phyloP scores from a whole-genome alignment of 53 echinoderm and acorn worm genomes.

The Apostichopus leukothele region DNA sequence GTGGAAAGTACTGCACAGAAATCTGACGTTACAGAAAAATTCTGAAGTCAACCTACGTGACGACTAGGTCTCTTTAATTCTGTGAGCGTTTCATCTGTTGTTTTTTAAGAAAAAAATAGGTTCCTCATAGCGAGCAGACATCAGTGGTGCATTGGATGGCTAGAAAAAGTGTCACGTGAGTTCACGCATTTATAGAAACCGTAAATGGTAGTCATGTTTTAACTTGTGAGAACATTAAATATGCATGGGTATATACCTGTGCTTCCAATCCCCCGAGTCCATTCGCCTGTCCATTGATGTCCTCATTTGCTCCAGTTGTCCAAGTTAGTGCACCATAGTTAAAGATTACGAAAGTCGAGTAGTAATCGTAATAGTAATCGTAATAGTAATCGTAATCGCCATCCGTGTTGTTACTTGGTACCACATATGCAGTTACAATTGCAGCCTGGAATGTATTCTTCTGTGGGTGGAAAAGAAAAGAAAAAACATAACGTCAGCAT shows the following conservation, averaged over 20 bases:
- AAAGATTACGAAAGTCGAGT: not conserved
- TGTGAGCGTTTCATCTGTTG: too few relatives aligned
- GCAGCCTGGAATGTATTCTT: not conserved
- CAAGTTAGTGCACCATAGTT: not conserved
- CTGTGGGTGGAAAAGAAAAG: not conserved
- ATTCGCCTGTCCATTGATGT: not conserved
- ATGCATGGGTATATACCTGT: not conserved
- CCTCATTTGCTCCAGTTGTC: constrained; percentile 13
- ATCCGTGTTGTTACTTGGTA: not conserved
- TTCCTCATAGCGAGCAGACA: too few relatives aligned
- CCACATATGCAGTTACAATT: not conserved
- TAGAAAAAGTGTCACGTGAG: too few relatives aligned
- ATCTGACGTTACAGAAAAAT: too few relatives aligned
- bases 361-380: not conserved
- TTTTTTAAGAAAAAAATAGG: too few relatives aligned
- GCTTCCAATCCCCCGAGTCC: constrained; percentile 7
- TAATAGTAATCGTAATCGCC: too few relatives aligned
- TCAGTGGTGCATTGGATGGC: too few relatives aligned
- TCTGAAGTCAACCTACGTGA: too few relatives aligned
- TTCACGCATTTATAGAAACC: not conserved
- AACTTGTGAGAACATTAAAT: not conserved
- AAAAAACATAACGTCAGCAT: too few relatives aligned
- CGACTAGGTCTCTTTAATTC: too few relatives aligned
- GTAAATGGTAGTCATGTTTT: not conserved
- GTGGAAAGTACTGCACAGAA: too few relatives aligned